Base-by-base conservation (phyloP, 2,888 invertebrate genomes). In the Biston stratarius region DNA sequence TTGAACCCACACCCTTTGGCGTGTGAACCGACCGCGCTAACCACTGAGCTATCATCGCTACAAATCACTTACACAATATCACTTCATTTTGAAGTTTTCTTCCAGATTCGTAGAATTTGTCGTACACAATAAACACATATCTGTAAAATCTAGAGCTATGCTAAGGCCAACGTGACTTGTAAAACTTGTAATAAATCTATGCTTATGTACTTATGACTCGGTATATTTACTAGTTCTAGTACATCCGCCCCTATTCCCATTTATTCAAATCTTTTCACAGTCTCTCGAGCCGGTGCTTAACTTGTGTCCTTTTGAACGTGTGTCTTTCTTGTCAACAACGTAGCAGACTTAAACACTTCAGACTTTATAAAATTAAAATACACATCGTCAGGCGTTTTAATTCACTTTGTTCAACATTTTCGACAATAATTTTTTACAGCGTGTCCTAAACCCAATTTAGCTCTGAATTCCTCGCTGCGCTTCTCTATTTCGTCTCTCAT, bases 391-490 rank as follows among this genome's bases (percentile, higher is more conserved):
- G 34, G 59, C 53, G 48, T 47, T 71, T 76, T 75, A 76, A 74
- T 75, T 73, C 71, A 75, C 67, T 74, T 61, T 40, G 64, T 57
- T 14, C 56, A 51, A 69, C 66, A 71, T 74, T 75, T 62, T 53
- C 67, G 51, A 76, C 65, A 77, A 78, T 79, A 78, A 73, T 80
- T 80, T n/a, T 79, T 78, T 80, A 77, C 77, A 72, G 68, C 75
- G 74, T 75, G 77, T 77, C 74, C 78, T 80, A 81, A 85, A 81
- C 80, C 80, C 82, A 87, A 86, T 89, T 86, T 83, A 79, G 82
- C 76, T 75, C 77, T 77, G 74, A 81, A 83, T 81, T 78, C 79
- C 77, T 70, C 74, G 76, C 69, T 62, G 64, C 60, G 69, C 71
- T 70, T 75, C 76, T 79, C 77, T 78, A 80, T 79, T 82, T 79